A percentile compares a stretch with the other conserved stretches of the same genome.
Conservation (phyloP, 2,113 vertebrate genomes). For the human region DNA sequence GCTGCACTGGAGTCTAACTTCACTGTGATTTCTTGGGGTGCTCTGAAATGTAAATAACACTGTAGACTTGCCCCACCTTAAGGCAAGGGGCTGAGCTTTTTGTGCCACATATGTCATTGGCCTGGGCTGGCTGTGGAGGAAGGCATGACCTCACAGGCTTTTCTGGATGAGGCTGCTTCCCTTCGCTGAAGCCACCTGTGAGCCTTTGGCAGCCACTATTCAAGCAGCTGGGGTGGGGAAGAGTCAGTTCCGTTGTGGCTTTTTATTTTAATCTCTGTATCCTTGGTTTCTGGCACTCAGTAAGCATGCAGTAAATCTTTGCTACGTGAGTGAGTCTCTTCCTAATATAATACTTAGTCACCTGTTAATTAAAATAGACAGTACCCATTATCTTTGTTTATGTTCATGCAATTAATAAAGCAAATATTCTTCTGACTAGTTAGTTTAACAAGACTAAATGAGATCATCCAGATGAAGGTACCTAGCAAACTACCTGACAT, state of each 20-base stretch:
- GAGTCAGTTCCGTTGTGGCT: background rate
- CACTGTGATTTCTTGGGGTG: background rate
- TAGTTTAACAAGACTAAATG: conserved; percentile 35
- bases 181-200: background rate
- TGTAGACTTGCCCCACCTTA: background rate
- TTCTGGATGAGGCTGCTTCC: background rate
- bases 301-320: background rate
- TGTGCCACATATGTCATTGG: background rate
- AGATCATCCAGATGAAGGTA: background rate
- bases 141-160: background rate
- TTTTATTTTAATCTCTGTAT: conserved; percentile 38
- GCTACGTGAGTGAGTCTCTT: conserved; percentile 3
- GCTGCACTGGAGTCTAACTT: background rate
- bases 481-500: background rate
- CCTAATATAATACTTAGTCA: background rate
- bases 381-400: conserved; percentile 25
- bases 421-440: conserved; percentile 44
- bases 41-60: background rate
- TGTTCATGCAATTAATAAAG: conserved; percentile 55
- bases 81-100: background rate
- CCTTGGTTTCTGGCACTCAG: background rate
- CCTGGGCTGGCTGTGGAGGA: background rate
- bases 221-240: background rate
- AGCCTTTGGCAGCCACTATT: background rate
- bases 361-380: conserved; percentile 49